Base-by-base conservation (phyloP, 2,113 vertebrate genomes). In the Heloderma charlesbogerti region DNA sequence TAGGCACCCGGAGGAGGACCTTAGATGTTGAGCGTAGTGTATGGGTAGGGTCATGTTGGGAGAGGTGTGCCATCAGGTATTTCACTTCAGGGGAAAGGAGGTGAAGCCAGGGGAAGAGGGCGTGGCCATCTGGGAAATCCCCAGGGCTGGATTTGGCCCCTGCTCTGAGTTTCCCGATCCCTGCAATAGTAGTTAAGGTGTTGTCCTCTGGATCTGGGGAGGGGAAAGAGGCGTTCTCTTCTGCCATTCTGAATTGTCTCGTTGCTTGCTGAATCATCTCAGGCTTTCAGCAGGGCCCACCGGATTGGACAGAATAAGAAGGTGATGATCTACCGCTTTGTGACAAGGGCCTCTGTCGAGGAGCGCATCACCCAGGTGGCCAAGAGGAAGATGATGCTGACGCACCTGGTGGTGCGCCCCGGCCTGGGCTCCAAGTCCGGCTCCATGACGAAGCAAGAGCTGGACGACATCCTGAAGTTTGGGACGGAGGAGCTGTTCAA, bases 361-460 rank as follows among this genome's bases (percentile, higher is more conserved):
- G 99, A 99, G 95, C 97, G 99, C 40, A 99, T 99, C 96, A 99
- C 99, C 12, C 99, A 99, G 96, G 99, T 99, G 95, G 99, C 99
- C 84, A 99, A 99, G 89, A 98, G 99, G 95, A 99, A 99, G 97
- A 99, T 99, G 99, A 99, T 99, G 99, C 97, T 99, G 89, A 99
- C 99, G 0, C 99, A 99, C 93, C 96, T 99, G 88, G 99, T 99
- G 79, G 99, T 99, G 34, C 98, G 99, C 18, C 99, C 99, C 0
- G 99, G 99, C 84, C 97, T 99, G 0, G 99, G 99, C 93, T 99
- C 99, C 95, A 99, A 99, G 97, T 99, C 99, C 0, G 99, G 99
- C 69, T 99, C 99, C 94, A 99, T 99, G 99, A 98, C 98, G 93
- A 99, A 99, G 95, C 99, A 99, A 89, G 99, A 99, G 96, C 96